Evolutionary conservation across 2,113 vertebrate species (phyloP), one percentile per base, ranked within the genome.

Genomic region (Hiodon alosoides): DNA sequence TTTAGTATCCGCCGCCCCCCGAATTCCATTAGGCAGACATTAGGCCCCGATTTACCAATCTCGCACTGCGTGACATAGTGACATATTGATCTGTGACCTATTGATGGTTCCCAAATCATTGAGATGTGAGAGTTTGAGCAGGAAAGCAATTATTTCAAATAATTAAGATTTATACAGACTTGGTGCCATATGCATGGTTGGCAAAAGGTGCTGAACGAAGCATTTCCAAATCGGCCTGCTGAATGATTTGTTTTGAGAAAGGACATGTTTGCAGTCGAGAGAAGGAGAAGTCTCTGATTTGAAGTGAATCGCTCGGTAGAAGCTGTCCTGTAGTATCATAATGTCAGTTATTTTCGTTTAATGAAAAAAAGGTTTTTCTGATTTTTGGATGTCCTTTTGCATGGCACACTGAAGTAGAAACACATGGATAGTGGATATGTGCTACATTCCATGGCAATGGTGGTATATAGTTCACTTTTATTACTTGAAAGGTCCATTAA

Each of bases 51-150:
- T 76, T 65, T 65, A 76, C 59, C 68, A 70, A 71, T 76, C 54
- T 54, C 31, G 59, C 51, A 11, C 50, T n/a, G 51, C 46, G 48
- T 71, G 72, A 74, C 67, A 62, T 75, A 78, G 48, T 71, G 72
- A 74, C 67, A 62, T 75, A 78, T 78, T 78, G 77, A 78, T 78
- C 77, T 57, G 61, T 75, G 67, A 74, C 77, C 77, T 78, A 78
- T 78, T 75, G 72, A 78, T 75, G 50, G 66, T 53, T 78, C 51
- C 60, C 46, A 69, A 73, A 73, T 66, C 68, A 75, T 71, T 66
- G 73, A 74, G 55, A 74, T 66, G 54, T 58, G 71, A 64, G 67
- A 74, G 71, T 65, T 46, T 48, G 14, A 61, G 64, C 16, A 70
- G 72, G 17, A 50, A 70, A 62, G 67, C 58, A 70, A 55, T 64